Evolutionary conservation across 2,113 vertebrate species (phyloP).

Genomic region (Silurus asotus): DNA sequence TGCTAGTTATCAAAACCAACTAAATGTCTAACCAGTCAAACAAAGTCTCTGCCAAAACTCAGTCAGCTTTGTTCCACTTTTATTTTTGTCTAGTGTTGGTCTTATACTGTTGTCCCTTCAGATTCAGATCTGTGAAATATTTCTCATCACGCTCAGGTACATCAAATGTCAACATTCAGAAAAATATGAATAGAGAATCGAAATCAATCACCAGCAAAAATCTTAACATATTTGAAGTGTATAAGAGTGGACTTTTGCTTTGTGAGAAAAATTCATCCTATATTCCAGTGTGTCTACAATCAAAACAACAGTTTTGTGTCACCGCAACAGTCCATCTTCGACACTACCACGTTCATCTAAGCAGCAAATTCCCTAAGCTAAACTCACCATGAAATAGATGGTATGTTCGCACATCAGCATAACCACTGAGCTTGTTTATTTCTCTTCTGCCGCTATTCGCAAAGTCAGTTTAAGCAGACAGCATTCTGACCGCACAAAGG

Average conservation of each 20-base stretch:
- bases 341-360: neutral
- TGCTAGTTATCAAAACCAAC: neutral
- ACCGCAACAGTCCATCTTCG: neutral
- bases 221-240: neutral
- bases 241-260: neutral
- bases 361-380: neutral
- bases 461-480: neutral
- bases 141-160: neutral
- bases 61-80: neutral
- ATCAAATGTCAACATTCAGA: too few relatives aligned
- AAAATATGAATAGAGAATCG: too few relatives aligned
- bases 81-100: neutral
- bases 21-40: neutral
- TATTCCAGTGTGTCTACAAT: neutral
- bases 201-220: neutral
- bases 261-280: neutral
- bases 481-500: neutral
- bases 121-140: neutral
- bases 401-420: neutral
- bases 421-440: neutral
- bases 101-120: neutral
- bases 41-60: neutral
- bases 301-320: neutral
- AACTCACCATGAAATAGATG: neutral
- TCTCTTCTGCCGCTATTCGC: neutral